A percentile compares a stretch with the other conserved stretches of the same genome.
These are phyloP conservation scores for Actenoides lindsayi DNA, from an alignment of 2,113 vertebrate genomes.

Conservation along the genomic window DNA sequence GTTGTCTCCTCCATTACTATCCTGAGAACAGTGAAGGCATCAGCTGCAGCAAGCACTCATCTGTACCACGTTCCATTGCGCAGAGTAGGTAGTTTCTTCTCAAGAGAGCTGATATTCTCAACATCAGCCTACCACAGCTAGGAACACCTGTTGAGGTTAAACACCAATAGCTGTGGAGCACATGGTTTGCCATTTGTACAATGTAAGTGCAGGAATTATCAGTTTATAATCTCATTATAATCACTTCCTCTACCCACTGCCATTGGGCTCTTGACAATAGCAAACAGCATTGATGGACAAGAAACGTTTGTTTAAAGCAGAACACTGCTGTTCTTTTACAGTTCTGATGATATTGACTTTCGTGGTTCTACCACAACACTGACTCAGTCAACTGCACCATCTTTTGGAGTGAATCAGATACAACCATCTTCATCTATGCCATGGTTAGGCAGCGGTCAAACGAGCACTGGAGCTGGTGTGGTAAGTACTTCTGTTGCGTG, in stretches of 20 bases:
- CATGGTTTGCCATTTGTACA: accelerated
- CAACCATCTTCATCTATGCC: constrained; percentile 91
- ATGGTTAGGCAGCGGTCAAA: constrained; percentile 95
- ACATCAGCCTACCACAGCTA: background rate
- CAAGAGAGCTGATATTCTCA: background rate
- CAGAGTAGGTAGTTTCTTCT: background rate
- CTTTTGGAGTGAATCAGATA: constrained; percentile 84
- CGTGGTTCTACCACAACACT: constrained; percentile 93
- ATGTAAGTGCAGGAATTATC: background rate
- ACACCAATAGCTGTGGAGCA: background rate
- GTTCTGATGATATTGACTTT: constrained; percentile 94
- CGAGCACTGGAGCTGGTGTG: constrained; percentile 95
- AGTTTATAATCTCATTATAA: background rate
- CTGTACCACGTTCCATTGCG: background rate
- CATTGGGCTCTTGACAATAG: background rate
- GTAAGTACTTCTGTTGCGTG: constrained; percentile 69
- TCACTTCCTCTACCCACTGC: background rate
- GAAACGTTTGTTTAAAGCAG: background rate
- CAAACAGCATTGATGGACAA: background rate
- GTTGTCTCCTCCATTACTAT: background rate
- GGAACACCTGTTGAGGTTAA: background rate
- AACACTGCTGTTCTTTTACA: constrained; percentile 59
- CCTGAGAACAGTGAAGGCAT: background rate
- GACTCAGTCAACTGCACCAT: constrained; percentile 80
- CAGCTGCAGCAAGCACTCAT: background rate